Percentiles rank a stretch among this genome's conserved stretches.
Conservation (phyloP, 1,140 invertebrate genomes). For the Diabrotica virgifera region DNA sequence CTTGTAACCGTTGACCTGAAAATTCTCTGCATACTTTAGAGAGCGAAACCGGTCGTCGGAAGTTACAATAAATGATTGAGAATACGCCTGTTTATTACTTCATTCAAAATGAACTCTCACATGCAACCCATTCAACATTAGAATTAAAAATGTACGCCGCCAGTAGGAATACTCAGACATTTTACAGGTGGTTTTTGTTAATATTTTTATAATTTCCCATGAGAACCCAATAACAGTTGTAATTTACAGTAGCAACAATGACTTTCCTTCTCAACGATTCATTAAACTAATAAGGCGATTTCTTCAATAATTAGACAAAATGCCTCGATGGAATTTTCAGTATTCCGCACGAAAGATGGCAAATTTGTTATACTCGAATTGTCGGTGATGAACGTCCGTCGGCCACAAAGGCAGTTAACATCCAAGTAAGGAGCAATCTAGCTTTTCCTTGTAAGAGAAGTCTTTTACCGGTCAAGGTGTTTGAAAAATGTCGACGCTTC, state of each 20-base stretch:
- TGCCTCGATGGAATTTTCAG: slow-evolving; percentile 10
- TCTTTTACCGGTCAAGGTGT: slow-evolving; percentile 26
- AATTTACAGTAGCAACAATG: neutral
- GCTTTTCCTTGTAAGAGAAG: slow-evolving; percentile 26
- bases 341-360: slow-evolving; percentile 7
- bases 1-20: too few species aligned
- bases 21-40: too few species aligned
- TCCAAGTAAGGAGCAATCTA: slow-evolving; percentile 19
- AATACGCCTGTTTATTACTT: too few species aligned
- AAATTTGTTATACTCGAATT: slow-evolving; percentile 16
- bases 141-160: too few species aligned
- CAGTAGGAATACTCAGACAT: too few species aligned
- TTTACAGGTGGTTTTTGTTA: neutral
- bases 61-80: too few species aligned
- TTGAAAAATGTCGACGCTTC: slow-evolving; percentile 29
- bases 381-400: slow-evolving; percentile 6
- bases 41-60: too few species aligned
- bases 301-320: slow-evolving; percentile 10
- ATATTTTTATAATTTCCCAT: slow-evolving; percentile 3
- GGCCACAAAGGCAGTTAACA: slow-evolving; percentile 13
- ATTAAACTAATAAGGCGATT: slow-evolving; percentile 13
- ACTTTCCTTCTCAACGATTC: neutral
- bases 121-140: too few species aligned
- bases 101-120: too few species aligned
- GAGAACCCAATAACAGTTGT: neutral